A percentile compares a stretch with the other conserved stretches of the same genome.
These are phyloP conservation scores for Caenorhabditis afra DNA, from an alignment of 2,888 invertebrate species.

Conservation along the genomic window DNA sequence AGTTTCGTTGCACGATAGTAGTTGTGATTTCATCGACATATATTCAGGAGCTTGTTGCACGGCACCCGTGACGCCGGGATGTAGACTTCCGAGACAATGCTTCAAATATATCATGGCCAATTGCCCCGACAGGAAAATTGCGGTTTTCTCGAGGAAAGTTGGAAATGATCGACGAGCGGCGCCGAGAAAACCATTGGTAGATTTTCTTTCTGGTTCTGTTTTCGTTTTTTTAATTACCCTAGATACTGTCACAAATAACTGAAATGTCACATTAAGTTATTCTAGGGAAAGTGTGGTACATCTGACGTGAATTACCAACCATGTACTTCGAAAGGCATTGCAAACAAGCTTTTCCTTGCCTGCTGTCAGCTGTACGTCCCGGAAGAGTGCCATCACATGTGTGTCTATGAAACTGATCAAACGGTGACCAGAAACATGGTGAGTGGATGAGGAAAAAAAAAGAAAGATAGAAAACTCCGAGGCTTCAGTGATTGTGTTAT, in stretches of 20 bases:
- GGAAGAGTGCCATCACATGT: slow-evolving; percentile 77
- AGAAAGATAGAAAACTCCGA: neutral
- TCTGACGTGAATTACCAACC: slow-evolving; percentile 77
- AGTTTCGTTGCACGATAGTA: neutral
- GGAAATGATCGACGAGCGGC: slow-evolving; percentile 51
- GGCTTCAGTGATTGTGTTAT: neutral
- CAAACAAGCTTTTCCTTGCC: slow-evolving; percentile 76
- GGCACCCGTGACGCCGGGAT: slow-evolving; percentile 50
- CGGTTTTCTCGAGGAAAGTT: slow-evolving; percentile 58
- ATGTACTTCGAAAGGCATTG: slow-evolving; percentile 76
- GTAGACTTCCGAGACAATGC: slow-evolving; percentile 64
- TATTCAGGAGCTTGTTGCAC: slow-evolving; percentile 62
- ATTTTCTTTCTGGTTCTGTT: too few species aligned
- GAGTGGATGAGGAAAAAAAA: slow-evolving; percentile 1
- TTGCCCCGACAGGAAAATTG: slow-evolving; percentile 64
- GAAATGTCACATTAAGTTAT: too few species aligned
- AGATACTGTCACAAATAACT: too few species aligned
- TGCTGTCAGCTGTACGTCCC: slow-evolving; percentile 78
- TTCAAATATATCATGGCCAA: slow-evolving; percentile 59
- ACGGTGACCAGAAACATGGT: slow-evolving; percentile 74
- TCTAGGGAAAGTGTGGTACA: slow-evolving; percentile 77
- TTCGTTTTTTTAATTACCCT: too few species aligned
- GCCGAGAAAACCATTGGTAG: slow-evolving; percentile 57
- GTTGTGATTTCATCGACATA: neutral
- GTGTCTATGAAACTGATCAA: slow-evolving; percentile 78